Evolutionary conservation across 1,140 invertebrate genomes (phyloP), one percentile per base, ranked within the genome.

Genomic region (Magallana ariakensis): DNA sequence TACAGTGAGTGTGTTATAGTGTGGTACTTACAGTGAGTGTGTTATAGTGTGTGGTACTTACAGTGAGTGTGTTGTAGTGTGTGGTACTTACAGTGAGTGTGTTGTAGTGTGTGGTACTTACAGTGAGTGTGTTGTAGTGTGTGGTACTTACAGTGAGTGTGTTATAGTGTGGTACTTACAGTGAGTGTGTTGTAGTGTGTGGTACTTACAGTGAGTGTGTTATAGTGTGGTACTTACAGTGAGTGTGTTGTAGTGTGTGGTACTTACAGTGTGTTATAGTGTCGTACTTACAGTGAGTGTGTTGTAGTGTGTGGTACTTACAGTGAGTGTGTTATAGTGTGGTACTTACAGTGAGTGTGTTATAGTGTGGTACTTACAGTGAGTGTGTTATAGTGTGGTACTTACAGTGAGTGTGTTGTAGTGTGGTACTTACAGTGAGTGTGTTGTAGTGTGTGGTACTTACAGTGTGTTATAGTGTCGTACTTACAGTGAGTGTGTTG

Each of bases 361-460:
- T n/a, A n/a, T n/a, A n/a, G 33, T 46, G 33, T 46, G 33, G 33
- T 46, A 46, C 33, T 5, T 46, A 46, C 33, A 46, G 33, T 2
- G 5, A 46, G 33, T 46, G 33, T 46, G 5, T 5, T 46, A 46
- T 5, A 46, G 33, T 46, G 33, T 46, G 2, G 62, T 80, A 90
- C 92, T 90, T 90, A 95, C 94, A 13, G 93, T 92, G 8, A 95
- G 87, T 5, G 90, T 91, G 62, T 92, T 94, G 82, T 92, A 92
- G 33, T 46, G n/a, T n/a, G 2, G 62, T 80, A 90, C 92, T 90
- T 90, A 95, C 94, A 13, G 93, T 92, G 8, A 95, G 87, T 5
- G 90, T 91, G 62, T 93, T 94, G 82, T 92, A 92, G 33, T 46
- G n/a, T n/a, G 2, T 9, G 22, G 62, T 80, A 90, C 92, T 90